These are phyloP conservation scores for Mohoua ochrocephala DNA, from an alignment of 2,113 vertebrate species.

Conservation along the genomic window DNA sequence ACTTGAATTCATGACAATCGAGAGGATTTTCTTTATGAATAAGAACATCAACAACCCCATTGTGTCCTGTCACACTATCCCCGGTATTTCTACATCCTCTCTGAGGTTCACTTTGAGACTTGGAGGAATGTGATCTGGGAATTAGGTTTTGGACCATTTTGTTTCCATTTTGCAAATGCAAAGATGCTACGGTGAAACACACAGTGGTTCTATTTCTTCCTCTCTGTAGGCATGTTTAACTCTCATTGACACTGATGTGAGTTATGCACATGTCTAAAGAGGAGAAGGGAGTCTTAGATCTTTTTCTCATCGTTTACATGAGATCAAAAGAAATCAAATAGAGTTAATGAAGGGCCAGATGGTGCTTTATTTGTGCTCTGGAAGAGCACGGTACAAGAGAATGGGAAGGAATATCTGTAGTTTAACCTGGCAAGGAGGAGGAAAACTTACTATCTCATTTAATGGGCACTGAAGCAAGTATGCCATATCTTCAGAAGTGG, in stretches of 20 bases:
- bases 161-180: slow-evolving; percentile 34
- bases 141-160: slow-evolving; percentile 37
- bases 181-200: slow-evolving; percentile 41
- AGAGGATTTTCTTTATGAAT: background rate
- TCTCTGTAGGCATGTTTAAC: slow-evolving; percentile 58
- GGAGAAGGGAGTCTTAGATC: slow-evolving; percentile 56
- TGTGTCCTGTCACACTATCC: background rate
- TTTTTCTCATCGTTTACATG: slow-evolving; percentile 67
- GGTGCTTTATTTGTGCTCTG: slow-evolving; percentile 60
- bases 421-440: slow-evolving; percentile 57
- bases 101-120: slow-evolving; percentile 13
- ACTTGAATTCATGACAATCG: background rate
- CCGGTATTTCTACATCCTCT: slow-evolving; percentile 39
- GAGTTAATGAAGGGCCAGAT: slow-evolving; percentile 67
- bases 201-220: slow-evolving; percentile 52
- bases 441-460: slow-evolving; percentile 35
- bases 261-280: slow-evolving; percentile 68
- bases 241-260: slow-evolving; percentile 60
- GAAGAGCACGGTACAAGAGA: slow-evolving; percentile 15
- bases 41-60: background rate
- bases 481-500: slow-evolving; percentile 24
- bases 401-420: slow-evolving; percentile 20
- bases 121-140: slow-evolving; percentile 36
- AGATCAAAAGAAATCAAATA: slow-evolving; percentile 67
- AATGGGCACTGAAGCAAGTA: slow-evolving; percentile 34